phyloP scores from a whole-genome alignment of 2,888 invertebrate genomes.

The Caenorhabditis afra region DNA sequence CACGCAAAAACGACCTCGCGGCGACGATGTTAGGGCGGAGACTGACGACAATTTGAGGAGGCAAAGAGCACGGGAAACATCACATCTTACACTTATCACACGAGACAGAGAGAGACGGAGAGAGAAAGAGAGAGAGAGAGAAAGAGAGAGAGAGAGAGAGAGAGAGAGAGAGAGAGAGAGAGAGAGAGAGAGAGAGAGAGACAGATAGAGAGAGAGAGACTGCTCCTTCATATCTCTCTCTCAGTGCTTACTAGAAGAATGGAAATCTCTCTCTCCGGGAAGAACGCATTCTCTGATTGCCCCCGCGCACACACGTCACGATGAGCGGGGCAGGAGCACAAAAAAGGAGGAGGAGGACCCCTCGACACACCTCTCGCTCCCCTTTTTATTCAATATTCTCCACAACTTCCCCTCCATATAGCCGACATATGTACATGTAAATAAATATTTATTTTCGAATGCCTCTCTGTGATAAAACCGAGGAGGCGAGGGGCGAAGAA shows the following conservation, averaged over 20 bases:
- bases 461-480: neutral
- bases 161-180: neutral
- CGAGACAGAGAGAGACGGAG: neutral
- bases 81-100: too few relatives aligned
- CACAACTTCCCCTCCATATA: neutral
- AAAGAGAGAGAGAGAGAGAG: neutral
- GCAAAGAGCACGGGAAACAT: too few relatives aligned
- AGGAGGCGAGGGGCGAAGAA: neutral
- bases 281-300: constrained; percentile 14
- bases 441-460: neutral
- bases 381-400: constrained; percentile 10
- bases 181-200: constrained; percentile 20
- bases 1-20: neutral
- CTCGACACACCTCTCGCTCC: neutral
- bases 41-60: neutral
- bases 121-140: neutral
- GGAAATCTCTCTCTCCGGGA: too few relatives aligned
- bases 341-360: constrained; percentile 2
- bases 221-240: too few relatives aligned
- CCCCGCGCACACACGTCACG: neutral
- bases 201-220: constrained; percentile 26
- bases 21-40: neutral
- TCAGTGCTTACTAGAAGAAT: too few relatives aligned
- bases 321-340: constrained; percentile 3
- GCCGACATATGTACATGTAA: neutral